A percentile compares a stretch with the other conserved stretches of the same genome.
Evolutionary conservation across 2,797 vertebrate genomes (phyloP).

Genomic region (Rachycentron canadum): DNA sequence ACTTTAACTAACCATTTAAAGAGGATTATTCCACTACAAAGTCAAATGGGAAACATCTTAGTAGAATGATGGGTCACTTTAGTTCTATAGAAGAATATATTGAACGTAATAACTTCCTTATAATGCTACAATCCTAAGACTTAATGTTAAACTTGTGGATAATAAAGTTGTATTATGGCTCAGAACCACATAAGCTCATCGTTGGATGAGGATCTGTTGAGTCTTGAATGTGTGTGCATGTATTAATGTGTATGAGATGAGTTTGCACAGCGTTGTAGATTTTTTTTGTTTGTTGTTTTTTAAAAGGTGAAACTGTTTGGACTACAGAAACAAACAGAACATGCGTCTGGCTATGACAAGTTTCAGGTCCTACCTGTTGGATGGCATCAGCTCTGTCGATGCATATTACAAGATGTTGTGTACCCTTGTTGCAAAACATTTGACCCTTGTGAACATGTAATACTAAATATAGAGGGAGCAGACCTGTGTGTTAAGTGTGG

Average conservation of each 20-base stretch:
- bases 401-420: background rate
- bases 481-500: background rate
- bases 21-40: background rate
- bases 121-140: no score
- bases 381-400: background rate
- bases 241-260: background rate
- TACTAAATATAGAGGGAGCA: background rate
- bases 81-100: background rate
- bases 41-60: background rate
- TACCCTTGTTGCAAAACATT: background rate
- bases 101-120: background rate
- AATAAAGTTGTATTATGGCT: background rate
- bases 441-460: background rate
- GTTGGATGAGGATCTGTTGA: background rate
- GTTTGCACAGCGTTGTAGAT: background rate
- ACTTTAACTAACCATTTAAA: background rate
- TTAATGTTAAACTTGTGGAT: background rate
- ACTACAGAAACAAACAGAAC: background rate
- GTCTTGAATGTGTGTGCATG: background rate
- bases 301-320: background rate
- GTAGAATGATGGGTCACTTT: background rate
- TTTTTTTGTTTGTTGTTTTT: background rate
- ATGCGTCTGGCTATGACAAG: background rate
- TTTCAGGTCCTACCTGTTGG: background rate
- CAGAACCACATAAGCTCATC: background rate